Percentiles rank a stretch among this genome's conserved stretches.
These are phyloP conservation scores for Caranx ignobilis DNA, from an alignment of 2,113 vertebrate species.

Conservation along the genomic window DNA sequence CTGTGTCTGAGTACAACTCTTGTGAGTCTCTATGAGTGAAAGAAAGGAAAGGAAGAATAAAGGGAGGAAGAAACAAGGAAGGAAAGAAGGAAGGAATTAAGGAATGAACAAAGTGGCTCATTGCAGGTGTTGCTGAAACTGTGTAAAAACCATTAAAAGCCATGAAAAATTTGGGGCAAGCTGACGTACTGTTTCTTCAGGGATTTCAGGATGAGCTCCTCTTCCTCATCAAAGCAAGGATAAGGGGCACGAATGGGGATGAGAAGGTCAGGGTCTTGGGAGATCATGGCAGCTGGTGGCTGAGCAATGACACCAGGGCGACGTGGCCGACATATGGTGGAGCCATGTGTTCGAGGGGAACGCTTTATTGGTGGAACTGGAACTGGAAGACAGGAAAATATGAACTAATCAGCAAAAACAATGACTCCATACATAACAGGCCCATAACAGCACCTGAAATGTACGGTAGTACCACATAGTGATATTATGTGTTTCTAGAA, in stretches of 20 bases:
- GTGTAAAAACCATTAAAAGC: background rate
- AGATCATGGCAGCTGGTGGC: slow-evolving; percentile 56
- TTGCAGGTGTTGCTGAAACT: background rate
- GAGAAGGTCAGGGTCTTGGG: slow-evolving; percentile 81
- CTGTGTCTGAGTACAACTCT: slow-evolving; percentile 74
- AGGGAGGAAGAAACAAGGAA: slow-evolving; percentile 3
- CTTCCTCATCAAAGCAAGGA: slow-evolving; percentile 74
- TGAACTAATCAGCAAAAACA: slow-evolving; percentile 21
- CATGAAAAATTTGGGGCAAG: background rate
- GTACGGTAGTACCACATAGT: background rate
- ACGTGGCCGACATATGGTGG: slow-evolving; percentile 69
- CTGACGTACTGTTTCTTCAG: slow-evolving; percentile 82
- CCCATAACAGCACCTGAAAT: background rate
- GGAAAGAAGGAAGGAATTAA: background rate
- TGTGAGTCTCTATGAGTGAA: slow-evolving; percentile 73
- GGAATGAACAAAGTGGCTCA: background rate
- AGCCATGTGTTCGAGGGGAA: slow-evolving; percentile 74
- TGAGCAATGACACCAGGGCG: slow-evolving; percentile 66
- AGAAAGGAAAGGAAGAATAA: slow-evolving; percentile 37
- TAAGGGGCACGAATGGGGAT: slow-evolving; percentile 75
- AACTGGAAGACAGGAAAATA: slow-evolving; percentile 38
- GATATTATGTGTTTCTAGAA: background rate
- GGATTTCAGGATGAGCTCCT: slow-evolving; percentile 79
- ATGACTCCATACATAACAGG: background rate
- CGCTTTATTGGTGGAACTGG: slow-evolving; percentile 75